A percentile compares a stretch with the other conserved stretches of the same genome.
Conservation (phyloP, 1,140 invertebrate genomes). For the Solen grandis region DNA sequence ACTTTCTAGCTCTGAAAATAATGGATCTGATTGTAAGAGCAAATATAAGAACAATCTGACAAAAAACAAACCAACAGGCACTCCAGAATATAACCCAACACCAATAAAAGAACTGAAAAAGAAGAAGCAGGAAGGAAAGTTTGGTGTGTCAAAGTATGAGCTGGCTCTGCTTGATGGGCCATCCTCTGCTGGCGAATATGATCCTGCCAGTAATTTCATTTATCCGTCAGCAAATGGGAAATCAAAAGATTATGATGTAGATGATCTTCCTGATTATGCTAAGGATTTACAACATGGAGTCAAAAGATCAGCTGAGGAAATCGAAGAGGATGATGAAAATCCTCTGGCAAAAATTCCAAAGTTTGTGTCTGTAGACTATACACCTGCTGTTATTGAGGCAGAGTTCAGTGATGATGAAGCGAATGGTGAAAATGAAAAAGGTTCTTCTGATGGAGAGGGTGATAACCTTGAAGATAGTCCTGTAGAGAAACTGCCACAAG, state of each 20-base stretch:
- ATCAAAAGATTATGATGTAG: slow-evolving; percentile 9
- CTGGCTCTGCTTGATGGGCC: slow-evolving; percentile 49
- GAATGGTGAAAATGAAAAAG: slow-evolving; percentile 25
- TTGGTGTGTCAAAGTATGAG: slow-evolving; percentile 52
- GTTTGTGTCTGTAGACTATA: slow-evolving; percentile 51
- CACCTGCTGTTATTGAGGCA: slow-evolving; percentile 35
- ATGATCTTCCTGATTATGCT: slow-evolving; percentile 42
- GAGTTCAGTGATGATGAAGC: slow-evolving; percentile 55
- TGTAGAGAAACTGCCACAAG: background rate
- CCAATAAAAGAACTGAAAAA: slow-evolving; percentile 84
- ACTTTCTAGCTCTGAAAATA: too few relatives aligned
- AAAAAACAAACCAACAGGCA: slow-evolving; percentile 48
- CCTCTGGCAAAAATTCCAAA: slow-evolving; percentile 47
- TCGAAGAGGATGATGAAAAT: slow-evolving; percentile 51
- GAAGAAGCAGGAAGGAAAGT: slow-evolving; percentile 55
- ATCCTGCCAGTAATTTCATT: slow-evolving; percentile 71
- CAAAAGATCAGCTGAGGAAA: slow-evolving; percentile 26
- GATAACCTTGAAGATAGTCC: slow-evolving; percentile 29
- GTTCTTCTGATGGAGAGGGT: slow-evolving; percentile 47
- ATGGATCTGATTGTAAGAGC: too few relatives aligned
- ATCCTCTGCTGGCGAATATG: slow-evolving; percentile 69
- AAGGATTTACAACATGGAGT: slow-evolving; percentile 31
- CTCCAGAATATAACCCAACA: slow-evolving; percentile 84
- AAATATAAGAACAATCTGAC: slow-evolving; percentile 12
- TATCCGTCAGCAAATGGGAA: slow-evolving; percentile 39